These are phyloP conservation scores for Astreopora myriophthalma DNA, from an alignment of 64 coral and sea anemone genomes.

Conservation along the genomic window DNA sequence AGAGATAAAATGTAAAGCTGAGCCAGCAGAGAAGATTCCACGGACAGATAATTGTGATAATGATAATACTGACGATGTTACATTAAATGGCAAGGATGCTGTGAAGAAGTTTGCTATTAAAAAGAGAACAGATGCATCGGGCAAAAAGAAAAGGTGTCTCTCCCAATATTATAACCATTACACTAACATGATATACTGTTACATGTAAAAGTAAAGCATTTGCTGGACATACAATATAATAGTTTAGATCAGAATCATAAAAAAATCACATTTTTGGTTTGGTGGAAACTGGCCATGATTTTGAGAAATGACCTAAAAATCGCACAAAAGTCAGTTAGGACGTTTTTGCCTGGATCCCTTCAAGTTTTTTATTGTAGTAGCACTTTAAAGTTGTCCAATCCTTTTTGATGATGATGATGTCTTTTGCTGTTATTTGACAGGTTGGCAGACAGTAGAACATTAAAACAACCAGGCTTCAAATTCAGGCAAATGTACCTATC, in stretches of 20 bases:
- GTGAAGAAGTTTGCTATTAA: neutral
- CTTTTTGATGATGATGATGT: neutral
- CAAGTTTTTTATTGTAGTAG: too few relatives aligned
- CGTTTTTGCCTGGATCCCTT: too few relatives aligned
- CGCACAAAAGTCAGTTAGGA: too few relatives aligned
- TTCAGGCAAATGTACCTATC: constrained; percentile 80
- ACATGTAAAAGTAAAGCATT: too few relatives aligned
- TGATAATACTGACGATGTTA: neutral
- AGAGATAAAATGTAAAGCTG: constrained; percentile 3
- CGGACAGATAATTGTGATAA: neutral
- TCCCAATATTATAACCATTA: too few relatives aligned
- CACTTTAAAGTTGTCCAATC: neutral
- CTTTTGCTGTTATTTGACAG: constrained; percentile 2
- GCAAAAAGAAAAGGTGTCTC: constrained; percentile 45
- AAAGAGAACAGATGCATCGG: neutral
- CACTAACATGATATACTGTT: too few relatives aligned
- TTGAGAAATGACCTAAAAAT: too few relatives aligned
- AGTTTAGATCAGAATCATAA: too few relatives aligned
- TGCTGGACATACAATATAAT: too few relatives aligned
- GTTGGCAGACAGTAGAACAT: constrained; percentile 65
- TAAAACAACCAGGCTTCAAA: constrained; percentile 77
- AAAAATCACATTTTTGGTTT: too few relatives aligned
- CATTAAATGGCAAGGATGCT: neutral
- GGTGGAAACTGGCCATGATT: too few relatives aligned
- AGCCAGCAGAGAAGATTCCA: neutral